Base-by-base conservation (phyloP, 2,888 invertebrate genomes). In the Aphodius sticticus region DNA sequence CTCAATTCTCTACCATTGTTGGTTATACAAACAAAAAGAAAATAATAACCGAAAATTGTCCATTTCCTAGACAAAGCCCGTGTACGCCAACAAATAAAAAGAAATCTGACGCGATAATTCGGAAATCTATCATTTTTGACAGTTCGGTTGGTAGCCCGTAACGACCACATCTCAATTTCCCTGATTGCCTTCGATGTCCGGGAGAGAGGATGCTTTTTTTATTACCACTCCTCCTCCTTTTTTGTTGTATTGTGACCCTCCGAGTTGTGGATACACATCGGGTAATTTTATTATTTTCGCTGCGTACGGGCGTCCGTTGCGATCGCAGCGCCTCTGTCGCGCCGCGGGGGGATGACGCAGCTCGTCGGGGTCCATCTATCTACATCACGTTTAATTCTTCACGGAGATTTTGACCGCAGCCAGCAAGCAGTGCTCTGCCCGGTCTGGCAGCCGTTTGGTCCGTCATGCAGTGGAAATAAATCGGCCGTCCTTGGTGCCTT, bases 341-440 rank as follows among this genome's bases (percentile, higher is more conserved):
- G 36, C 74, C 36, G 74, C 26, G 74, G 74, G 16, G 74, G 74
- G 36, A 37, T 35, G 37, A 37, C 37, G 36, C 74, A 37, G 36
- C 74, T 77, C 69, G 75, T 53, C 69, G 71, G 78, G 76, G 79
- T 77, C 79, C 81, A 83, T 83, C 83, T 82, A 83, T 84, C 84
- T 82, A 79, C 82, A 83, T 84, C 84, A 83, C 81, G 80, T 83
- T 82, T 79, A 81, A 83, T 84, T 84, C 84, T 83, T 84, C 82
- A 83, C 82, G 84, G 83, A 77, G 83, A 80, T 82, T 84, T 84
- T 80, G 81, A 79, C 76, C 78, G 70, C 26, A 79, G 77, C 70
- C 81, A 77, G 78, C 78, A 75, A 79, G 38, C 35, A 74, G 74
- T 36, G 37, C 74, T 26, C 16, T 26, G 16, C 71, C 12, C 71